A percentile compares a stretch with the other conserved stretches of the same genome.
These are phyloP conservation scores for Romanomermis culicivorax DNA, from an alignment of 2,888 invertebrate species.

Conservation along the genomic window DNA sequence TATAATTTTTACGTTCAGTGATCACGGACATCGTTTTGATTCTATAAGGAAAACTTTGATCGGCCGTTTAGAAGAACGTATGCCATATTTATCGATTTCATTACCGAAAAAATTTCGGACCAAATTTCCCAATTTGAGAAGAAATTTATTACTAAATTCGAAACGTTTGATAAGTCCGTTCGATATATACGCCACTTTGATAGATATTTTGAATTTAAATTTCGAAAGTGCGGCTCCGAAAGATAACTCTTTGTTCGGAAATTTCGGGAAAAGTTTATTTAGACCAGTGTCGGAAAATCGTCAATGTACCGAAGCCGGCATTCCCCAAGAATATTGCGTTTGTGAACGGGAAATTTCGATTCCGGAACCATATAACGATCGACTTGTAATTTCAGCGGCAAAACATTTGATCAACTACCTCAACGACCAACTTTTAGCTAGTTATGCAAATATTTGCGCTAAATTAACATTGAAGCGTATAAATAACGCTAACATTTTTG, in stretches of 20 bases:
- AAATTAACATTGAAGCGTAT: constrained; percentile 14
- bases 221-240: not conserved
- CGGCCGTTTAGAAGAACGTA: constrained; percentile 22
- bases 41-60: constrained; percentile 27
- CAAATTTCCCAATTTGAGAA: no score
- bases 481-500: constrained; percentile 12
- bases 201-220: constrained; percentile 14
- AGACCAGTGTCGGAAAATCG: constrained; percentile 15
- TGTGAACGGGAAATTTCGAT: constrained; percentile 16
- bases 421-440: constrained; percentile 14
- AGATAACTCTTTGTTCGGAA: not conserved
- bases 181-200: constrained; percentile 18
- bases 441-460: constrained; percentile 12
- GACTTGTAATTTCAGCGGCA: constrained; percentile 14
- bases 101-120: constrained; percentile 15
- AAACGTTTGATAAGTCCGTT: constrained; percentile 12
- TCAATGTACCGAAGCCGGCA: constrained; percentile 17
- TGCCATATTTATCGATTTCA: constrained; percentile 22
- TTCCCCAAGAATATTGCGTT: constrained; percentile 24
- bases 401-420: constrained; percentile 13
- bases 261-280: constrained; percentile 13
- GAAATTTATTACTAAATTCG: constrained; percentile 7
- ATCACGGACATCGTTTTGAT: constrained; percentile 33
- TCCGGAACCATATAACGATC: constrained; percentile 11
- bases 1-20: constrained; percentile 26